Conservation (phyloP, 2,888 invertebrate genomes). For the Nematopogon swammerdamellus region DNA sequence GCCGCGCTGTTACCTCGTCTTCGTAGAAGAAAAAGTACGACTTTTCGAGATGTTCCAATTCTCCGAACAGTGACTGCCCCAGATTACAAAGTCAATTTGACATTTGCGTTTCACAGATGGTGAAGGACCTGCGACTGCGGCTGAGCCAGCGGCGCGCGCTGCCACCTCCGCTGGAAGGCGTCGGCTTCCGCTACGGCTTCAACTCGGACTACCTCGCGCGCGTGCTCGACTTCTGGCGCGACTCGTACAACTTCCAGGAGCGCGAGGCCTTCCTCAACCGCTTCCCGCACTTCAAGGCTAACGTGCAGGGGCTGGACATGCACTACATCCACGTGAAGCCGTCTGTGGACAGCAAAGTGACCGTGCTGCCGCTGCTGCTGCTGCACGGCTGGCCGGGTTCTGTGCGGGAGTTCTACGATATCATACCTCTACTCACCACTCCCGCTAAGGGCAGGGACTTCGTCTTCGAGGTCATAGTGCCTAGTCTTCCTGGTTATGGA, state of each 20-base stretch:
- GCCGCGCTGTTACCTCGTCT: no score
- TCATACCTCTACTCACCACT: conserved; percentile 62
- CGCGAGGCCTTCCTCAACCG: conserved; percentile 60
- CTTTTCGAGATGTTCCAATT: no score
- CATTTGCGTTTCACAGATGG: conserved; percentile 12
- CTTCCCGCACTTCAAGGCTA: conserved; percentile 67
- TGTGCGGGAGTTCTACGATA: conserved; percentile 70
- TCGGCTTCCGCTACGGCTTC: conserved; percentile 60
- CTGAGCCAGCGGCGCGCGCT: conserved; percentile 13
- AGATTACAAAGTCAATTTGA: no score
- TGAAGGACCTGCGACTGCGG: conserved; percentile 14
- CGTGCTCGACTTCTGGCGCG: conserved; percentile 57
- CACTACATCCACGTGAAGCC: conserved; percentile 68
- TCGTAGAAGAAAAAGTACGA: no score
- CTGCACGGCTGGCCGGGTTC: conserved; percentile 86
- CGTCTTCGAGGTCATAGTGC: conserved; percentile 60
- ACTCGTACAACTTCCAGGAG: conserved; percentile 64
- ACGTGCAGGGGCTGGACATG: conserved; percentile 67
- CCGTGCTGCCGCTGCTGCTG: conserved; percentile 64
- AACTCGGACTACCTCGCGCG: conserved; percentile 42
- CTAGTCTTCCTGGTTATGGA: conserved; percentile 53
- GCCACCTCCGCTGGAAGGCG: conserved; percentile 27
- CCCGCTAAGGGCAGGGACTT: conserved; percentile 49
- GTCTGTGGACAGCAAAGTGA: conserved; percentile 8
- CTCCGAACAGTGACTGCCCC: no score